Percentiles rank a stretch among this genome's conserved stretches.
phyloP scores from a whole-genome alignment of 2,888 invertebrate species.

The Caenorhabditis sp. region DNA sequence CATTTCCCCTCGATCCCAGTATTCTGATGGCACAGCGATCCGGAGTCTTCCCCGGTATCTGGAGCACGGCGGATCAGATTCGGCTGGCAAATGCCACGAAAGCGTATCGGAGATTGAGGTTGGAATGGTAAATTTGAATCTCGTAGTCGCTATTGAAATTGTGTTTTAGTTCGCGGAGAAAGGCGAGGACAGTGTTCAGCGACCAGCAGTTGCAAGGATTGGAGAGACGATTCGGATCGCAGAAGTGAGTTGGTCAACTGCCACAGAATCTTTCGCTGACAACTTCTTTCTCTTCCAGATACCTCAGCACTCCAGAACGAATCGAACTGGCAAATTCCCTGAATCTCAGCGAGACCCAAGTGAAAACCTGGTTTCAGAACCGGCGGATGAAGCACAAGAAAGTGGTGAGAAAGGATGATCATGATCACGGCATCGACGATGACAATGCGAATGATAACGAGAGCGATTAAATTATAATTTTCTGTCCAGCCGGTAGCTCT shows the following conservation, averaged over 20 bases:
- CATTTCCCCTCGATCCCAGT: conserved; percentile 63
- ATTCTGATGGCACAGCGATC: conserved; percentile 65
- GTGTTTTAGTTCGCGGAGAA: conserved; percentile 57
- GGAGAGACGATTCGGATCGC: conserved; percentile 79
- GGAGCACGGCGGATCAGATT: conserved; percentile 71
- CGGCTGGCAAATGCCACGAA: conserved; percentile 86
- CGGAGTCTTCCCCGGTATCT: conserved; percentile 71
- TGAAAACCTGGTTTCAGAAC: conserved; percentile 95
- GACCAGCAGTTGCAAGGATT: conserved; percentile 85
- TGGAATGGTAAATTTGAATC: conserved; percentile 41
- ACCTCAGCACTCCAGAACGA: conserved; percentile 81
- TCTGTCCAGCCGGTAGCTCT: background rate
- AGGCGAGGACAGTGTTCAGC: conserved; percentile 93
- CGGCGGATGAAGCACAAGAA: conserved; percentile 97
- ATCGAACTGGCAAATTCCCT: conserved; percentile 79
- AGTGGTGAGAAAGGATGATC: conserved; percentile 86
- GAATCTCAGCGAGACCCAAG: conserved; percentile 86
- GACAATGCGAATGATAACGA: conserved; percentile 55
- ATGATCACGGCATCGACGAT: conserved; percentile 56
- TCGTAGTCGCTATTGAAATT: background rate
- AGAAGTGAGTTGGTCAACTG: conserved; percentile 59
- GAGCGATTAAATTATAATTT: conserved; percentile 39
- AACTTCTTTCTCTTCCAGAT: conserved; percentile 61
- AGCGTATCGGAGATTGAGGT: conserved; percentile 88
- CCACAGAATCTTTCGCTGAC: background rate